Evolutionary conservation across 1,140 invertebrate species (phyloP).

Genomic region (Chymomyza costata): DNA sequence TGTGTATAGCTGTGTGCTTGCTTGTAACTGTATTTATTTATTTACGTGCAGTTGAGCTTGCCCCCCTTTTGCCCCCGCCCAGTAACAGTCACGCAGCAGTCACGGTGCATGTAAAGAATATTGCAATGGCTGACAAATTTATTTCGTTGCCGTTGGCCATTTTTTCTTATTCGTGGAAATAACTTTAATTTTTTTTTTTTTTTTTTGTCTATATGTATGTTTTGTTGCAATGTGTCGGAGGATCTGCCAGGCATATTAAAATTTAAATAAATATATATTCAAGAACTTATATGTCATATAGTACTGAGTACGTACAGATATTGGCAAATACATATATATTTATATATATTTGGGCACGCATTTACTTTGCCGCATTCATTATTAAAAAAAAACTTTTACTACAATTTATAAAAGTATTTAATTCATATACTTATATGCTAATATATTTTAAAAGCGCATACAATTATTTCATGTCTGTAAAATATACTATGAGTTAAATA

Average conservation of each 20-base stretch:
- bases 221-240: conserved; percentile 45
- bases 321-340: conserved; percentile 6
- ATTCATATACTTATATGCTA: background rate
- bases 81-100: conserved; percentile 7
- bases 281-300: too few species aligned
- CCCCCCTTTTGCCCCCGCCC: background rate
- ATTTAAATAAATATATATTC: conserved; percentile 45
- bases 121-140: conserved; percentile 70
- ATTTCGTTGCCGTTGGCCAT: conserved; percentile 59
- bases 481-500: too few species aligned
- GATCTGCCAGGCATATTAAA: conserved; percentile 66
- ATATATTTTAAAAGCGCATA: too few species aligned
- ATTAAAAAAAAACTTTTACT: conserved; percentile 48
- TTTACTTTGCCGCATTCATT: conserved; percentile 63
- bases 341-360: conserved; percentile 21
- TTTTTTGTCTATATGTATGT: conserved; percentile 33
- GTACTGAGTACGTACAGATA: background rate
- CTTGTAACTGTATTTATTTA: conserved; percentile 67
- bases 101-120: conserved; percentile 47
- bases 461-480: too few species aligned
- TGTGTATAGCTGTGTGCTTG: too few species aligned
- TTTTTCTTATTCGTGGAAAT: conserved; percentile 38
- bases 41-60: conserved; percentile 46
- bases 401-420: conserved; percentile 28
- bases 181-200: conserved; percentile 37